Evolutionary conservation across 2,888 invertebrate species (phyloP), one percentile per base, ranked within the genome.

Genomic region (Podabrus alpinus): DNA sequence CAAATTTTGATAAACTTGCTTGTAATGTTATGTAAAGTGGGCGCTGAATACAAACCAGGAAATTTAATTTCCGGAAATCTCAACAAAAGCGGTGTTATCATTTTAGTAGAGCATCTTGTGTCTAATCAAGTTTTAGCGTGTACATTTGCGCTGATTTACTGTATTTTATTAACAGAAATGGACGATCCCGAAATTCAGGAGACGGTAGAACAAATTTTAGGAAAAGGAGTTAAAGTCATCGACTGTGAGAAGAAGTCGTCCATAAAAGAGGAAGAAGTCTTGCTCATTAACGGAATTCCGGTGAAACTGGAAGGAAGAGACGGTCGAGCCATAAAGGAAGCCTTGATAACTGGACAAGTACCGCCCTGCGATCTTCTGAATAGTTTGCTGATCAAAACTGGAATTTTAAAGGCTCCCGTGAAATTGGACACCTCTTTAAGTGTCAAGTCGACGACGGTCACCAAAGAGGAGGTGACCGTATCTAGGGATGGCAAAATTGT

Each of bases 241-340:
- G 93, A 93, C 85, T 93, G 93, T 85, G 92, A 93, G 85, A 92
- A 93, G 82, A 92, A 92, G 78, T 92, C 92, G n/a, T 90, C 91
- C 72, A 90, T 93, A 72, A 90, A 91, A 74, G 92, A 93, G 84
- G 93, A 93, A 84, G 93, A 93, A 85, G 90, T 93, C 72, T 86
- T 93, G 62, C 88, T 92, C 81, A 92, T 93, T 81, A 93, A 93
- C 86, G 93, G 93, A 9, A 90, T 92, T 69, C 92, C 92, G 7
- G 92, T 93, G 17, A 90, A 90, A 64, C 86, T 93, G 71, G 92
- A 92, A 81, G 93, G 92, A 13, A 89, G 91, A 75, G 93, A 93
- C 83, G 93, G 93, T 10, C 88, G 90, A 69, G 92, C 92, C 15
- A 93, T 93, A 66, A 91, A 92, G 81, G 90, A 91, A 72, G 93